Evolutionary conservation across 2,113 vertebrate genomes (phyloP).

Genomic region (Nymphicus hollandicus): DNA sequence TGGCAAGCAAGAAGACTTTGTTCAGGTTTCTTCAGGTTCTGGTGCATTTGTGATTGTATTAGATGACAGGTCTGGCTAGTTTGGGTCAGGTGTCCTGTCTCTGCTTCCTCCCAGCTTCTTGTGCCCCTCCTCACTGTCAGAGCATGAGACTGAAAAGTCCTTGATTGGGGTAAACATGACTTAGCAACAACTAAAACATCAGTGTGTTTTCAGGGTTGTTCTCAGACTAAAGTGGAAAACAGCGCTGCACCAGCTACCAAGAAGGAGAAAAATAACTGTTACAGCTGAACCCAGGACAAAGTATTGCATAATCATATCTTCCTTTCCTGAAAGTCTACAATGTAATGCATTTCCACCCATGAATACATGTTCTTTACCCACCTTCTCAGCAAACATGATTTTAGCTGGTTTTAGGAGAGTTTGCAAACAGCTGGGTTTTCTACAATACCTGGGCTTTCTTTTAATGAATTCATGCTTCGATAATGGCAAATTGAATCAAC

Average conservation of each 20-base stretch:
- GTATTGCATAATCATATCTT: background rate
- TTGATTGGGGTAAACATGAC: background rate
- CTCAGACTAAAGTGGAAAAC: background rate
- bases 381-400: background rate
- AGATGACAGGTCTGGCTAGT: background rate
- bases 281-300: background rate
- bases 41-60: accelerated
- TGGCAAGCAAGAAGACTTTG: background rate
- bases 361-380: background rate
- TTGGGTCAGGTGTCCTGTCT: background rate
- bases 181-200: background rate
- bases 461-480: background rate
- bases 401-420: background rate
- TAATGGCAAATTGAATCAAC: background rate
- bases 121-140: background rate
- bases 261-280: background rate
- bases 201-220: background rate
- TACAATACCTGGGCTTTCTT: background rate
- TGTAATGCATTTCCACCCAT: background rate
- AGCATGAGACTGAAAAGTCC: background rate
- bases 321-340: background rate
- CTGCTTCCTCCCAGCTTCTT: background rate
- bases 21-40: background rate
- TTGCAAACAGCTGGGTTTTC: background rate
- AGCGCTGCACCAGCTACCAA: background rate